phyloP scores from a whole-genome alignment of 2,888 invertebrate genomes.

The Andricus curvator region DNA sequence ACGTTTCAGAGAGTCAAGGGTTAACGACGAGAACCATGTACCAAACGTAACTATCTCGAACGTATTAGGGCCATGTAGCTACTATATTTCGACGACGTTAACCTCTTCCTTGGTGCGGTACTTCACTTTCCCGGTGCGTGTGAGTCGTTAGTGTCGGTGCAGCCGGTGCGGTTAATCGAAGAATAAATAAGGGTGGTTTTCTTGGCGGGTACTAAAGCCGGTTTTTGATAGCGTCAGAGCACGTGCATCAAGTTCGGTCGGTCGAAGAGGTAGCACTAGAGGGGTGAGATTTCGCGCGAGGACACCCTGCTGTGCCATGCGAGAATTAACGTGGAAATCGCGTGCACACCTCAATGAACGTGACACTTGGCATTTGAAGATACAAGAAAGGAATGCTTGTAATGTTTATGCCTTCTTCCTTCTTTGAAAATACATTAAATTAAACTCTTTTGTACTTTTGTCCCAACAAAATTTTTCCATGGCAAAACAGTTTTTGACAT shows the following conservation, averaged over 20 bases:
- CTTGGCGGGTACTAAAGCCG: constrained; percentile 55
- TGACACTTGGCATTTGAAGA: constrained; percentile 49
- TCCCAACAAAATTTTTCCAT: no score
- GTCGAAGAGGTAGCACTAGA: constrained; percentile 47
- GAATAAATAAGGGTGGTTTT: constrained; percentile 67
- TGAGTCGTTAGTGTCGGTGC: constrained; percentile 57
- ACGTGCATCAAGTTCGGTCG: constrained; percentile 56
- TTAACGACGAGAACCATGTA: constrained; percentile 39
- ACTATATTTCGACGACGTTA: constrained; percentile 39
- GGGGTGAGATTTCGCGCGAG: constrained; percentile 66
- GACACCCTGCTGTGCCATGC: constrained; percentile 74
- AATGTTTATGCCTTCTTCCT: constrained; percentile 22
- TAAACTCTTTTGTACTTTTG: background rate
- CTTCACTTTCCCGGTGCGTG: constrained; percentile 59
- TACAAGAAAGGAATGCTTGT: constrained; percentile 45
- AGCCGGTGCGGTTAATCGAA: constrained; percentile 64
- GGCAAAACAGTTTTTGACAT: no score
- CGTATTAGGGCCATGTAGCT: constrained; percentile 34
- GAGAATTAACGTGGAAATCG: constrained; percentile 77
- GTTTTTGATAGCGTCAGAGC: constrained; percentile 63
- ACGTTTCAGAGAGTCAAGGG: constrained; percentile 29
- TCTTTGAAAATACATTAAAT: background rate
- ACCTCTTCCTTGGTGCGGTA: constrained; percentile 50
- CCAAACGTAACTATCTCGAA: constrained; percentile 35
- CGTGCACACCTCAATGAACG: constrained; percentile 66